These are phyloP conservation scores for Atta texana DNA, from an alignment of 1,140 invertebrate genomes.

Conservation along the genomic window DNA sequence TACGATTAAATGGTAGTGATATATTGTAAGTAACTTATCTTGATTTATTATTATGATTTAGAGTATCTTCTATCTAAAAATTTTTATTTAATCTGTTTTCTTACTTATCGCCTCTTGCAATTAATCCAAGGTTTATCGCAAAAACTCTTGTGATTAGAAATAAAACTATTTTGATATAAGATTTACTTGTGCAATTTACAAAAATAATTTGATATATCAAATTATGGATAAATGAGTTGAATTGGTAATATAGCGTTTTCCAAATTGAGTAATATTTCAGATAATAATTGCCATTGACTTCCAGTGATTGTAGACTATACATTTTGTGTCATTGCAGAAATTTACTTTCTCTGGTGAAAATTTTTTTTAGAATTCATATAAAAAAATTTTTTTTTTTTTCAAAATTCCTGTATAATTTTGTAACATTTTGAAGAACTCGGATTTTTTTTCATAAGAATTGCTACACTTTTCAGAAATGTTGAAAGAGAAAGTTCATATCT, in stretches of 20 bases:
- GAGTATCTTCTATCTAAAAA: constrained; percentile 51
- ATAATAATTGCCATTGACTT: constrained; percentile 44
- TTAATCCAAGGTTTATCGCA: constrained; percentile 64
- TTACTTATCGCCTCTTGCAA: constrained; percentile 69
- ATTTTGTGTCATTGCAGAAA: constrained; percentile 20
- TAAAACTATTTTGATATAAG: constrained; percentile 70
- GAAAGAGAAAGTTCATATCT: no score
- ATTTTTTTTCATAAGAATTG: no score
- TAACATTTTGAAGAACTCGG: no score
- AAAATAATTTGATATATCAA: constrained; percentile 60
- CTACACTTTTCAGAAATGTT: no score
- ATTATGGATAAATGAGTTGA: constrained; percentile 9
- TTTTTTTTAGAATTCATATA: no score
- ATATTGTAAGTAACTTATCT: constrained; percentile 70
- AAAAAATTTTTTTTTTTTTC: no score
- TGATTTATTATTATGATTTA: constrained; percentile 61
- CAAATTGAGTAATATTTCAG: constrained; percentile 24
- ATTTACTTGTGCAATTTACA: constrained; percentile 71
- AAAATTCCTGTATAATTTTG: no score
- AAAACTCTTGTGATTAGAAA: constrained; percentile 69
- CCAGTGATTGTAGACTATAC: constrained; percentile 36
- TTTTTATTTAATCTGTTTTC: constrained; percentile 48
- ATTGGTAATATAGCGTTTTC: constrained; percentile 19
- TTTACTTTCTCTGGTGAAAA: no score
- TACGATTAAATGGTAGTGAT: constrained; percentile 67